These are phyloP conservation scores for Anser cygnoides DNA, from an alignment of 2,113 vertebrate genomes.

Conservation along the genomic window DNA sequence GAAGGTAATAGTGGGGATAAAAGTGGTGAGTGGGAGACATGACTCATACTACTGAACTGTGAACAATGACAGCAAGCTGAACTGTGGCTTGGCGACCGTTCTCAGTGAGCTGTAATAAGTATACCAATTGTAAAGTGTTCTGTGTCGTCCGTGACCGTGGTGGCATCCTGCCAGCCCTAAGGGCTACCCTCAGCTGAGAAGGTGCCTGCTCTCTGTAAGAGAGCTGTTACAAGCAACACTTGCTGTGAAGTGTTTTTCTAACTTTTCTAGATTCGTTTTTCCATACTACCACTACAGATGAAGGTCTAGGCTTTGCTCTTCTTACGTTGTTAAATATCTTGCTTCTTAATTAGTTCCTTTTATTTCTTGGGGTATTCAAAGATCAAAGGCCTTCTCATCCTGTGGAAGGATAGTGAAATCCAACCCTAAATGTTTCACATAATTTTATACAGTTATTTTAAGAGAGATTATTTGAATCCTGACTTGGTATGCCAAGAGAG, in stretches of 20 bases:
- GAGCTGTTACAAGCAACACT: background rate
- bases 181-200: background rate
- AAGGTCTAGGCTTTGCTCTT: background rate
- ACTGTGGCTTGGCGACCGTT: background rate
- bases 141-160: background rate
- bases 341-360: slow-evolving; percentile 30
- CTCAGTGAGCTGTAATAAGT: background rate
- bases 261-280: background rate
- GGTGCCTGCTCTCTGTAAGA: background rate
- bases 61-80: slow-evolving; percentile 8
- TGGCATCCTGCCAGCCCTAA: background rate
- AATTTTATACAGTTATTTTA: slow-evolving; percentile 50
- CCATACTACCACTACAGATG: background rate
- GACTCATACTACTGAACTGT: slow-evolving; percentile 14
- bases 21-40: slow-evolving; percentile 44
- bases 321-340: background rate
- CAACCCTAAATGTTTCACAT: slow-evolving; percentile 6
- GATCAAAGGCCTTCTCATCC: slow-evolving; percentile 27
- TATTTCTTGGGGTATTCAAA: slow-evolving; percentile 13
- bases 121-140: background rate
- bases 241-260: background rate
- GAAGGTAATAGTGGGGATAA: slow-evolving; percentile 32
- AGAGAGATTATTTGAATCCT: slow-evolving; percentile 32
- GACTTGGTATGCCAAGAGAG: background rate
- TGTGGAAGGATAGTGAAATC: slow-evolving; percentile 33